Evolutionary conservation across 2,888 invertebrate species (phyloP).

Genomic region (Tuberolachnus salignus): DNA sequence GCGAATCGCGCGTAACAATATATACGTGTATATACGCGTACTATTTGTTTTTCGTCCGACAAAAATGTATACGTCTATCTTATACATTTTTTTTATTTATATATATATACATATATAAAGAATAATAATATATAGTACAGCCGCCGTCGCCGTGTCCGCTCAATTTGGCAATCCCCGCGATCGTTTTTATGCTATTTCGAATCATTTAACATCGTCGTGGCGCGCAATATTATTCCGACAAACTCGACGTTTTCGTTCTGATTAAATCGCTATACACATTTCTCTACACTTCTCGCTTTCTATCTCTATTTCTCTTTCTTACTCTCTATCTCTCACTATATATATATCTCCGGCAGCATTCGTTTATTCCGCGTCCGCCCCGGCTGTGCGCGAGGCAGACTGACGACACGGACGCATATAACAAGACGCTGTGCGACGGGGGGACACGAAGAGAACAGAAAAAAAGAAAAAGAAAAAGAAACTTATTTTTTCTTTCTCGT

Average conservation of each 20-base stretch:
- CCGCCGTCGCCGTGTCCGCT: slow-evolving; percentile 37
- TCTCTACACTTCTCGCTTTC: not conserved
- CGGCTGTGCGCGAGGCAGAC: too few species aligned
- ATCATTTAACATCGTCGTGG: slow-evolving; percentile 44
- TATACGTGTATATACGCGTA: not conserved
- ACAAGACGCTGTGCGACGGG: too few species aligned
- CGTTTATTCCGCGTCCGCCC: too few species aligned
- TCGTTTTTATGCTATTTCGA: slow-evolving; percentile 48
- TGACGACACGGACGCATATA: not conserved
- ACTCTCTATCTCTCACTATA: too few species aligned
- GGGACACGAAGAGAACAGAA: not conserved
- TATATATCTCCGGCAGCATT: too few species aligned
- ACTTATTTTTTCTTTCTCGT: slow-evolving; percentile 12
- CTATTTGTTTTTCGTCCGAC: slow-evolving; percentile 25
- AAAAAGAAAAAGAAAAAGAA: not conserved
- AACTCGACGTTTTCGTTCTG: slow-evolving; percentile 39
- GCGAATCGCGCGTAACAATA: too few species aligned
- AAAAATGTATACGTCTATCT: too few species aligned
- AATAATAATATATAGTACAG: too few species aligned
- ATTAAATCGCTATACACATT: slow-evolving; percentile 26
- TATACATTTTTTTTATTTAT: too few species aligned
- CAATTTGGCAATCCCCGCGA: slow-evolving; percentile 41
- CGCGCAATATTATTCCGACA: slow-evolving; percentile 33
- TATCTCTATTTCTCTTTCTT: too few species aligned
- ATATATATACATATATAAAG: too few species aligned